Conservation (phyloP, 2,888 invertebrate species). For the Loripinus fragilis region DNA sequence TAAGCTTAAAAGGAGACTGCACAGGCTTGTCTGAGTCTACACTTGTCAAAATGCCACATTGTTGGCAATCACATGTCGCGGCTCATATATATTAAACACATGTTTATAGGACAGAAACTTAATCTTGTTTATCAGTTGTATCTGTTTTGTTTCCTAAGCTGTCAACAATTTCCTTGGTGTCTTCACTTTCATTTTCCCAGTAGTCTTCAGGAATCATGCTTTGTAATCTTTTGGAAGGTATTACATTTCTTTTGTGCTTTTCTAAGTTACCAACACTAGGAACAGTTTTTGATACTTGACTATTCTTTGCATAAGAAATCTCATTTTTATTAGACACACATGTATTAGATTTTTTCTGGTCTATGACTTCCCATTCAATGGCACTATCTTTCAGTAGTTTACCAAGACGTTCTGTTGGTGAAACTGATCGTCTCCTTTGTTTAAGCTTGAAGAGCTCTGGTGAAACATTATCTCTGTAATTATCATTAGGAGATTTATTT, state of each 20-base stretch:
- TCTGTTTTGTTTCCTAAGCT: constrained; percentile 1
- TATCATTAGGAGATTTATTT: background rate
- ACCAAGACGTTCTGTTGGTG: constrained; percentile 7
- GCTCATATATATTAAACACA: too few relatives aligned
- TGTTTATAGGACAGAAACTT: too few relatives aligned
- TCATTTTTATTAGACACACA: background rate
- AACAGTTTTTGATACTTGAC: background rate
- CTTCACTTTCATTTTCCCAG: constrained; percentile 16
- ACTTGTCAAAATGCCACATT: too few relatives aligned
- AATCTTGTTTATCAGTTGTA: background rate
- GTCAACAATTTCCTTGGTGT: constrained; percentile 15
- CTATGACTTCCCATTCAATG: background rate
- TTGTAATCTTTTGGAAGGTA: constrained; percentile 15
- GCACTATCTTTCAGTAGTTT: background rate
- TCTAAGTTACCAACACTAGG: background rate
- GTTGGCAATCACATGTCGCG: too few relatives aligned
- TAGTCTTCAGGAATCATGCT: constrained; percentile 19
- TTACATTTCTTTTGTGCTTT: background rate
- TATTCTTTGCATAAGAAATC: background rate
- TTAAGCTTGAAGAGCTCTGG: background rate
- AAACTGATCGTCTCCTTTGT: background rate
- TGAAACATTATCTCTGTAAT: background rate
- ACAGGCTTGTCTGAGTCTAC: too few relatives aligned
- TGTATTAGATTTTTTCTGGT: background rate
- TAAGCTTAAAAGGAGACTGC: too few relatives aligned